A percentile compares a stretch with the other conserved stretches of the same genome.
Conservation (phyloP, 2,888 invertebrate genomes). For the Mesoligia furuncula region DNA sequence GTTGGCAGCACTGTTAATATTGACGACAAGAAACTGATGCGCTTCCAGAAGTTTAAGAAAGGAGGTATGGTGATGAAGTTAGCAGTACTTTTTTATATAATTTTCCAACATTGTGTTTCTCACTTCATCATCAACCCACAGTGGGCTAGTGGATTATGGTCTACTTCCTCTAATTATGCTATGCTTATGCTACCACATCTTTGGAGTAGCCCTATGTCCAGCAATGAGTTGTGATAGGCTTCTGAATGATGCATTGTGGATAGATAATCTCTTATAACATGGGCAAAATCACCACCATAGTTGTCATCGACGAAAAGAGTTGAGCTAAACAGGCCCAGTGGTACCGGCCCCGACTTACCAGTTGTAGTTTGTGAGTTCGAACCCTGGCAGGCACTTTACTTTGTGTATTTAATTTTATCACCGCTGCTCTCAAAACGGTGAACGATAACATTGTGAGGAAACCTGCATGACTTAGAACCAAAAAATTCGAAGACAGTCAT, state of each 20-base stretch:
- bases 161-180: neutral
- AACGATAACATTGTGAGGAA: neutral
- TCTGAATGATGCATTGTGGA: neutral
- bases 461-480: neutral
- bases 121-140: neutral
- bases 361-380: no score
- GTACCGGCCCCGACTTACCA: neutral
- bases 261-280: neutral
- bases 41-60: conserved; percentile 89
- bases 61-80: conserved; percentile 75
- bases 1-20: conserved; percentile 92
- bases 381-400: neutral
- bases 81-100: neutral
- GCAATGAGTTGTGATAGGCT: neutral
- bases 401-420: neutral
- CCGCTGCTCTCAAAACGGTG: neutral
- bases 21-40: conserved; percentile 91
- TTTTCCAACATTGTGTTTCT: neutral
- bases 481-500: neutral
- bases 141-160: neutral
- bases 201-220: neutral
- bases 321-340: neutral
- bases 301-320: neutral
- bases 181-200: neutral
- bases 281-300: neutral